Base-by-base conservation (phyloP, 2,888 invertebrate species). In the Ichneumon xanthorius region DNA sequence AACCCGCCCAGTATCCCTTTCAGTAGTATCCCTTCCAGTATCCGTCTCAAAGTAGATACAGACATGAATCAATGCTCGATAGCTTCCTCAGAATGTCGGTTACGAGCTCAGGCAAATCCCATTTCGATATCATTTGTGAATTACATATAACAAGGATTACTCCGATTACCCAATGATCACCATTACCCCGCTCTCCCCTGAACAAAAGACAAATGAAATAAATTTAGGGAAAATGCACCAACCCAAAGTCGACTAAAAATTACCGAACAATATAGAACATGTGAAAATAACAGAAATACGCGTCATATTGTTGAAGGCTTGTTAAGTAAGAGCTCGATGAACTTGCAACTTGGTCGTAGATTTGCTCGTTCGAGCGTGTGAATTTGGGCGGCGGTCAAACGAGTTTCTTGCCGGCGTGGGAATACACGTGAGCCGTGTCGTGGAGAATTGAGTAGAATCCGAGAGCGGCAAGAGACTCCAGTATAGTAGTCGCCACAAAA, bases 381-480 rank as follows among this genome's bases (percentile, higher is more conserved):
- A 89, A 89, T 89, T 89, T 89, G 87, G 89, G 87, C 87, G 85
- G 89, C 85, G 86, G 89, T 89, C 88, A 89, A 88, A 88, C 87
- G 85, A 88, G 89, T 89, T 89, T 88, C 86, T 88, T 85, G 86
- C 82, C 88, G 87, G 88, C 89, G 89, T 89, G 89, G 88, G 89
- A 89, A 89, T 87, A 89, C 65, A 48, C 48, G 65, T 50, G 37
- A 58, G 50, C 33, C 65, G 50, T 14, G 68, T 40, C 53, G n/a
- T 33, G 68, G 72, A 67, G 71, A 30, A 63, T 48, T 30, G 48
- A 63, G 75, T 61, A 30, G 48, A 63, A 63, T 61, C 45, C 19
- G 58, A 73, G 45, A 22, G 22, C 58, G 63, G 37, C 22, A 19
- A 30, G 50, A 76, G 50, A 61, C 61, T 50, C 33, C 14, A 14